Evolutionary conservation across 1,140 invertebrate genomes (phyloP).

Genomic region (Apis mellifera): Amel_HAv3.1 CM009936.2:11454501-11455000

Average conservation of each 20-base stretch:
- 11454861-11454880: neutral
- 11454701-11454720: neutral
- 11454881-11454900: too few relatives aligned
- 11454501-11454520: too few relatives aligned
- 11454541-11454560: too few relatives aligned
- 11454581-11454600: neutral
- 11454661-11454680: slow-evolving; percentile 13
- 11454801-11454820: neutral
- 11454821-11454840: neutral
- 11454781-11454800: neutral
- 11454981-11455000: too few relatives aligned
- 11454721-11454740: neutral
- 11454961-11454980: too few relatives aligned
- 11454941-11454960: too few relatives aligned
- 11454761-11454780: neutral
- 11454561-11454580: too few relatives aligned
- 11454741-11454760: neutral
- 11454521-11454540: too few relatives aligned
- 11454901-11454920: too few relatives aligned
- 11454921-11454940: too few relatives aligned
- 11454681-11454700: neutral
- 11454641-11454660: slow-evolving; percentile 8
- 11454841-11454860: neutral
- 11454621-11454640: slow-evolving; percentile 1
- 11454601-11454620: slow-evolving; percentile 3